A percentile compares a stretch with the other conserved stretches of the same genome.
Evolutionary conservation across 2,888 invertebrate genomes (phyloP).

Genomic region (Zonitis immaculata): DNA sequence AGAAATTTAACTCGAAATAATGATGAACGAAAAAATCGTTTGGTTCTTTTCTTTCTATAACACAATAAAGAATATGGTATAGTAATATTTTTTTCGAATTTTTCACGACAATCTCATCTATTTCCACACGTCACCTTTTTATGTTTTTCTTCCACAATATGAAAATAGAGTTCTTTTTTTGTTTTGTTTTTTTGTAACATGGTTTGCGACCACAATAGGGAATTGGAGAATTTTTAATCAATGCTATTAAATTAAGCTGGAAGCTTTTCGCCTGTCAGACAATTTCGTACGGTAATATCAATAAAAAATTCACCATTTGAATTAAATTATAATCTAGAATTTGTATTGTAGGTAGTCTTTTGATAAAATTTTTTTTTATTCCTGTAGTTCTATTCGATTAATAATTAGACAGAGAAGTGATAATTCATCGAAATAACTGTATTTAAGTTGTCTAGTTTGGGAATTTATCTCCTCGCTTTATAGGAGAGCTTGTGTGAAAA

Average conservation of each 20-base stretch:
- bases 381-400: slow-evolving; percentile 2
- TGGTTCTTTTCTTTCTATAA: no score
- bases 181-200: no score
- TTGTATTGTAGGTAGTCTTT: background rate
- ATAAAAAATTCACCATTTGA: background rate
- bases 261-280: background rate
- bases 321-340: background rate
- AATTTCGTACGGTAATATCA: background rate
- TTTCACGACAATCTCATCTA: background rate
- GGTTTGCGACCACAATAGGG: background rate
- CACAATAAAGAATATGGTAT: background rate
- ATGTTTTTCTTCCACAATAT: background rate
- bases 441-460: background rate
- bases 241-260: background rate
- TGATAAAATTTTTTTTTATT: background rate
- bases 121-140: background rate
- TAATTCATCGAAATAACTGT: slow-evolving; percentile 9
- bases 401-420: slow-evolving; percentile 6
- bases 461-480: background rate
- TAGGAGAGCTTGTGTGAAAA: background rate
- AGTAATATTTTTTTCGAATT: background rate
- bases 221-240: background rate
- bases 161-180: background rate
- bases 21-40: no score
- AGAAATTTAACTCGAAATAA: no score